Evolutionary conservation across 1,140 invertebrate species (phyloP).

Genomic region (Phymorhynchus buccinoides): DNA sequence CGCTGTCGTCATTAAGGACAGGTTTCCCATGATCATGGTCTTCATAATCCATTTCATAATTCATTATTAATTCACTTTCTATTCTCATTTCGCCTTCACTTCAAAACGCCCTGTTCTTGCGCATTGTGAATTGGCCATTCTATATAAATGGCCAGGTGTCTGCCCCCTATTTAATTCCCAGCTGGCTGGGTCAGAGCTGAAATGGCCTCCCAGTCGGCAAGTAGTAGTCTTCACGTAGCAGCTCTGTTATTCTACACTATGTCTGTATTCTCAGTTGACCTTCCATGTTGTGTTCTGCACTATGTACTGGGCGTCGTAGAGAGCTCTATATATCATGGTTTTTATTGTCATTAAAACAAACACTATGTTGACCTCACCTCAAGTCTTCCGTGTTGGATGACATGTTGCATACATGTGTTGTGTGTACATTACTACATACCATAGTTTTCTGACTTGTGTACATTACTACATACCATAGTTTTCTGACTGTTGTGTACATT

Average conservation of each 20-base stretch:
- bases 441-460: too few relatives aligned
- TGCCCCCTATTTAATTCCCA: neutral
- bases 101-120: neutral
- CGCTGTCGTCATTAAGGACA: neutral
- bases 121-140: slow-evolving; percentile 3
- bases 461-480: too few relatives aligned
- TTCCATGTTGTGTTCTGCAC: slow-evolving; percentile 7
- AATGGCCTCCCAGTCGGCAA: neutral
- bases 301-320: neutral
- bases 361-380: neutral
- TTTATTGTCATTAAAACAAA: neutral
- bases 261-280: neutral
- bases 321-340: neutral
- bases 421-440: too few relatives aligned
- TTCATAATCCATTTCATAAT: neutral
- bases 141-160: too few relatives aligned
- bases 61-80: neutral
- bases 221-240: neutral
- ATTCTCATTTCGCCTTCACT: neutral
- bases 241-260: neutral
- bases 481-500: too few relatives aligned
- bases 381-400: neutral
- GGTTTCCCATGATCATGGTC: neutral
- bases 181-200: neutral
- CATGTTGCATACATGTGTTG: too few relatives aligned